phyloP scores from a whole-genome alignment of 2,113 vertebrate species.

The Macaca mulatta region DNA sequence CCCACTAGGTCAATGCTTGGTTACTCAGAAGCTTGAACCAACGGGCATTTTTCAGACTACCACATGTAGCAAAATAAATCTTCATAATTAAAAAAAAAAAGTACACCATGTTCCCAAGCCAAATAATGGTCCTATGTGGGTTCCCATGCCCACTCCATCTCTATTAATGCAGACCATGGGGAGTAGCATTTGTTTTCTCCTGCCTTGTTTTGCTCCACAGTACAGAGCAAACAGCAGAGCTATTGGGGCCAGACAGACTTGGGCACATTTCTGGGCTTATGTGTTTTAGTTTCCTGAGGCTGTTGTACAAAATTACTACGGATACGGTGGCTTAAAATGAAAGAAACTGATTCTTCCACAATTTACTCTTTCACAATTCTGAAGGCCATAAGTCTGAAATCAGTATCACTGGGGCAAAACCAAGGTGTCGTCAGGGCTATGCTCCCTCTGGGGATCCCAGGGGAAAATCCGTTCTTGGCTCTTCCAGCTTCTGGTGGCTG shows the following conservation, averaged over 20 bases:
- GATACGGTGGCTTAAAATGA: background rate
- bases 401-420: background rate
- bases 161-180: background rate
- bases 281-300: background rate
- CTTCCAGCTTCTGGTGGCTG: background rate
- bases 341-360: background rate
- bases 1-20: background rate
- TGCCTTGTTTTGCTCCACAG: background rate
- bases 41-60: background rate
- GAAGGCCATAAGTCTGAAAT: background rate
- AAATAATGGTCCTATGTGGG: background rate
- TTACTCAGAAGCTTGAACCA: background rate
- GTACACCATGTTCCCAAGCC: background rate
- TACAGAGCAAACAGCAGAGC: background rate
- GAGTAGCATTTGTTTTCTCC: background rate
- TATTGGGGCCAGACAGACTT: background rate
- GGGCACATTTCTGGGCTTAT: background rate
- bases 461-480: background rate
- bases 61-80: background rate
- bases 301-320: background rate
- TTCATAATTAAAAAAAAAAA: background rate
- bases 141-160: background rate
- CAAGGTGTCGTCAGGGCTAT: background rate
- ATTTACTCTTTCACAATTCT: background rate
- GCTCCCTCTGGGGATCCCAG: background rate